phyloP scores from a whole-genome alignment of 2,113 vertebrate genomes.

The Erythrolamprus reginae region DNA sequence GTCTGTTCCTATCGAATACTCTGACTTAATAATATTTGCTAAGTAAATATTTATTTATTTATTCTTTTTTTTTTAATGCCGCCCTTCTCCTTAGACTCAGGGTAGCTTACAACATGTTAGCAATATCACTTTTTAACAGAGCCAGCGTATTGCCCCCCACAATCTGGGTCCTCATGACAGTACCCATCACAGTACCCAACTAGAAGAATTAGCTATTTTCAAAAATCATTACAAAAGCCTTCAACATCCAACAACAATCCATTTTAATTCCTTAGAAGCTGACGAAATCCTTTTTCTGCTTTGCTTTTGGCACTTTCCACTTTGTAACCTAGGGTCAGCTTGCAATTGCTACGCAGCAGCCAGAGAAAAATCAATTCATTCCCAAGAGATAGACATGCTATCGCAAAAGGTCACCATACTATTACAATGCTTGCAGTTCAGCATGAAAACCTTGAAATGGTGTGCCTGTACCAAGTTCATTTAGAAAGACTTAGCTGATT shows the following conservation, averaged over 20 bases:
- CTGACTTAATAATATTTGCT: not conserved
- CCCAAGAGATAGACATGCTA: slow-evolving; percentile 37
- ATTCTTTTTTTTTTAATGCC: no score
- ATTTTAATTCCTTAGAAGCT: slow-evolving; percentile 44
- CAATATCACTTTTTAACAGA: no score
- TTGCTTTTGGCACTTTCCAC: slow-evolving; percentile 18
- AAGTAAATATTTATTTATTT: no score
- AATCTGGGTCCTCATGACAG: no score
- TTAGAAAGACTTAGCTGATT: slow-evolving; percentile 18
- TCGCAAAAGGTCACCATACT: slow-evolving; percentile 38
- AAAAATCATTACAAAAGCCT: not conserved
- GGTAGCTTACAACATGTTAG: no score
- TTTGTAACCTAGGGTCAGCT: slow-evolving; percentile 35
- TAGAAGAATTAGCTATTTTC: not conserved
- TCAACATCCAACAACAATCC: slow-evolving; percentile 7
- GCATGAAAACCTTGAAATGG: slow-evolving; percentile 30
- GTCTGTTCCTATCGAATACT: not conserved
- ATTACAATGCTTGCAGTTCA: slow-evolving; percentile 35
- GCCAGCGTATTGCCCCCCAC: no score
- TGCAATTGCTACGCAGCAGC: slow-evolving; percentile 30
- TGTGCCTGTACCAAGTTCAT: not conserved
- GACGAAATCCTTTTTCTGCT: slow-evolving; percentile 24
- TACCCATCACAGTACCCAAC: not conserved
- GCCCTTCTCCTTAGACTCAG: no score
- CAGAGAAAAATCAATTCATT: slow-evolving; percentile 29